Evolutionary conservation across 2,888 invertebrate species (phyloP).

Genomic region (Rhamnusium bicolor): DNA sequence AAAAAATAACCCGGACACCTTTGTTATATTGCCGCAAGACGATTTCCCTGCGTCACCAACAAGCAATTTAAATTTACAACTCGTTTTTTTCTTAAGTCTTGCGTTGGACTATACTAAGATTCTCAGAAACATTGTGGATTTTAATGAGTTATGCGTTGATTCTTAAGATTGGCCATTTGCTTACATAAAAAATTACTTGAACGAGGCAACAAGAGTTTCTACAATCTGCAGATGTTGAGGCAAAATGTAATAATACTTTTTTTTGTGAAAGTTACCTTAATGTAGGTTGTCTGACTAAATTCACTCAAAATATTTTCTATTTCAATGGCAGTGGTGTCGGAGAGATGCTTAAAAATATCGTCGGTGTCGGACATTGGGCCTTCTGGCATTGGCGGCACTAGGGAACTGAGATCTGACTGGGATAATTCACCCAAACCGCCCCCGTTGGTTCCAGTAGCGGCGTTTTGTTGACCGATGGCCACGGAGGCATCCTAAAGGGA

Average conservation of each 20-base stretch:
- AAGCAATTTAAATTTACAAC: too few relatives aligned
- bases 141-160: too few relatives aligned
- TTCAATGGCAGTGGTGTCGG: slow-evolving; percentile 89
- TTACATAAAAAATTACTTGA: too few relatives aligned
- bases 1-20: too few relatives aligned
- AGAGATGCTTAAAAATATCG: slow-evolving; percentile 86
- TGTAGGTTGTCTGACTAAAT: slow-evolving; percentile 79
- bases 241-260: neutral
- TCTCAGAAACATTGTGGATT: too few relatives aligned
- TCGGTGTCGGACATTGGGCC: slow-evolving; percentile 76
- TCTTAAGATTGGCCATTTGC: too few relatives aligned
- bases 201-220: too few relatives aligned
- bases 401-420: slow-evolving; percentile 81
- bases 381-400: slow-evolving; percentile 78
- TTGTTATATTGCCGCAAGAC: too few relatives aligned
- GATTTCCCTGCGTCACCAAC: too few relatives aligned
- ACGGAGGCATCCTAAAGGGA: slow-evolving; percentile 76
- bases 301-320: slow-evolving; percentile 88
- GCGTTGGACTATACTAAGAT: too few relatives aligned
- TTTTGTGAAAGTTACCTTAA: slow-evolving; percentile 75
- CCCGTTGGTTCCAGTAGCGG: slow-evolving; percentile 62
- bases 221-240: too few relatives aligned
- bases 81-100: too few relatives aligned
- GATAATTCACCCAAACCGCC: slow-evolving; percentile 77
- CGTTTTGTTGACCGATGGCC: slow-evolving; percentile 74